Evolutionary conservation across 2,797 vertebrate genomes (phyloP).

Genomic region (Clarias platycephalus): DNA sequence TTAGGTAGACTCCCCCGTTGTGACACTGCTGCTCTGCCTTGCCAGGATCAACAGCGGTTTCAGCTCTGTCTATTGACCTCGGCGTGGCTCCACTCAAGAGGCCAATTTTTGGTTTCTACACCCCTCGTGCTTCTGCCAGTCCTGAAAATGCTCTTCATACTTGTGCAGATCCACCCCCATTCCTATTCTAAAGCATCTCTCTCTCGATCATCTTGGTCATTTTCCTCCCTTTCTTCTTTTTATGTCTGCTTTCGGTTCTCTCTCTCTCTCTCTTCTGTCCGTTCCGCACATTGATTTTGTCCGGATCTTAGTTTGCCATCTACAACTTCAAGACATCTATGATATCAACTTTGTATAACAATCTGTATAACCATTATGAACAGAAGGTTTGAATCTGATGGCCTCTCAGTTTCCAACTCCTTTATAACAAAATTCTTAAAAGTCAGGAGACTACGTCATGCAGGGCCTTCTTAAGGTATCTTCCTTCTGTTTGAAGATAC

Average conservation of each 20-base stretch:
- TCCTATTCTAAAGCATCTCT: constrained; percentile 19
- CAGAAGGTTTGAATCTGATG: no score
- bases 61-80: constrained; percentile 53
- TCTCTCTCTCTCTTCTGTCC: not conserved
- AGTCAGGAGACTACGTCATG: no score
- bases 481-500: no score
- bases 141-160: constrained; percentile 36
- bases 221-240: not conserved
- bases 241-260: constrained; percentile 13
- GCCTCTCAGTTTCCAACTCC: no score
- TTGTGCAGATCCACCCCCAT: not conserved
- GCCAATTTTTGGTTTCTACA: constrained; percentile 46
- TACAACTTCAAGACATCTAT: not conserved
- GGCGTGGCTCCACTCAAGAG: constrained; percentile 51
- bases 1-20: constrained; percentile 50
- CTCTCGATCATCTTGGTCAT: constrained; percentile 7
- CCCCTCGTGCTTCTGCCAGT: constrained; percentile 27
- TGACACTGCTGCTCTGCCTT: constrained; percentile 47
- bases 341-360: not conserved
- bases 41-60: constrained; percentile 58
- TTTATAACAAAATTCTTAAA: no score
- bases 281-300: not conserved
- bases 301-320: not conserved
- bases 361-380: no score
- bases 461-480: no score